Evolutionary conservation across 1,140 invertebrate species (phyloP).

Genomic region (Lerema accius): DNA sequence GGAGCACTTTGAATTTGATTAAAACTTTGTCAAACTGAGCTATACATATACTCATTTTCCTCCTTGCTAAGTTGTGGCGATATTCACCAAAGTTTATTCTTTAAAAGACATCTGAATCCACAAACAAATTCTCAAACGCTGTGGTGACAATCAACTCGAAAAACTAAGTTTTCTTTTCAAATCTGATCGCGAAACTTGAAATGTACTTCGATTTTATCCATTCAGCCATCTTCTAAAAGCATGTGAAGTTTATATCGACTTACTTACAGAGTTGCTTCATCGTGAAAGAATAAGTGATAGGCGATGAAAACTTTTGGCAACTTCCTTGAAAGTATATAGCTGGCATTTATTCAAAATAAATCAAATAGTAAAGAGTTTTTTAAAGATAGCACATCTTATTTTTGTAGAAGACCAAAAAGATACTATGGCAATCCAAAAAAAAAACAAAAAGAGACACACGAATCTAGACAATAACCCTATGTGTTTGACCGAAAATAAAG

Average conservation of each 20-base stretch:
- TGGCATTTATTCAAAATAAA: too few relatives aligned
- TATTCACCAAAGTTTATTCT: constrained; percentile 3
- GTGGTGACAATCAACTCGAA: constrained; percentile 4
- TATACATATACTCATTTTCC: neutral
- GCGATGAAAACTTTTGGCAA: neutral
- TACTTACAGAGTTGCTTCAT: neutral
- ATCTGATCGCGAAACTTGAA: constrained; percentile 4
- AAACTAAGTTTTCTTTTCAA: constrained; percentile 4
- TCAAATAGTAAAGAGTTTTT: too few relatives aligned
- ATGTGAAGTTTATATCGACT: constrained; percentile 1
- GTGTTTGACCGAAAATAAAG: too few relatives aligned
- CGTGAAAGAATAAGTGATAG: neutral
- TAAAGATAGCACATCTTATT: too few relatives aligned
- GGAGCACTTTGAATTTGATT: neutral
- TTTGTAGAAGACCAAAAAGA: too few relatives aligned
- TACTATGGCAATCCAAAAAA: too few relatives aligned
- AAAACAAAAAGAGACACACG: too few relatives aligned
- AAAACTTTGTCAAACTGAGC: too few relatives aligned
- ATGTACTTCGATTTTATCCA: constrained; percentile 3
- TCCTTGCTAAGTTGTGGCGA: neutral
- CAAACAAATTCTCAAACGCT: constrained; percentile 3
- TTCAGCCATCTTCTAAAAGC: neutral
- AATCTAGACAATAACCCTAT: too few relatives aligned
- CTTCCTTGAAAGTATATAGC: neutral
- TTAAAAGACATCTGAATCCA: constrained; percentile 1